phyloP scores from a whole-genome alignment of 2,888 invertebrate genomes.

The Ligdia adustata region DNA sequence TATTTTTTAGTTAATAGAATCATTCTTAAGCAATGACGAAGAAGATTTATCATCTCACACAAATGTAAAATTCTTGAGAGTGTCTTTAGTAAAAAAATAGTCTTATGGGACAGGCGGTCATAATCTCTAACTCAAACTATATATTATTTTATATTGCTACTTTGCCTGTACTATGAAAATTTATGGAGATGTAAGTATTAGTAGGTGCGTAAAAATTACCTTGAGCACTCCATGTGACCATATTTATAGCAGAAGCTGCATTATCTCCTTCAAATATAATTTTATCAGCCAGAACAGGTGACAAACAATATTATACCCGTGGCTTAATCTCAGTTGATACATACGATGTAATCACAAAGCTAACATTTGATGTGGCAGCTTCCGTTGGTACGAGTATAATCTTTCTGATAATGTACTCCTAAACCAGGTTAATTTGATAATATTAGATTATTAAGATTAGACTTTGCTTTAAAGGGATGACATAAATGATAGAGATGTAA shows the following conservation, averaged over 20 bases:
- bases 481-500: neutral
- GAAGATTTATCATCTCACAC: too few relatives aligned
- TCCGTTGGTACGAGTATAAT: constrained; percentile 75
- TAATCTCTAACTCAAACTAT: neutral
- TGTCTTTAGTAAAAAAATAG: too few relatives aligned
- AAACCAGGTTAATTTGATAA: constrained; percentile 56
- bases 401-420: constrained; percentile 57
- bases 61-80: too few relatives aligned
- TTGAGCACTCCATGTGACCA: constrained; percentile 10
- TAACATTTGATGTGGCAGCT: constrained; percentile 75
- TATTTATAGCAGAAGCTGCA: constrained; percentile 51
- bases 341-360: constrained; percentile 67
- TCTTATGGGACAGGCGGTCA: too few relatives aligned
- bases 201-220: too few relatives aligned
- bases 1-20: too few relatives aligned
- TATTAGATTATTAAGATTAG: constrained; percentile 47
- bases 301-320: constrained; percentile 72
- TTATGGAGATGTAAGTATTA: too few relatives aligned
- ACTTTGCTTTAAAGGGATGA: constrained; percentile 7
- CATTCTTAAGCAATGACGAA: too few relatives aligned
- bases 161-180: too few relatives aligned
- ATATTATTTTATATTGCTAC: too few relatives aligned
- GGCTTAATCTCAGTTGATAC: constrained; percentile 71
- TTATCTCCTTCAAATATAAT: constrained; percentile 70
- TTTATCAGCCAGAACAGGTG: constrained; percentile 71